A percentile compares a stretch with the other conserved stretches of the same genome.
Conservation (phyloP, 2,113 vertebrate genomes). For the Tachycineta bicolor region DNA sequence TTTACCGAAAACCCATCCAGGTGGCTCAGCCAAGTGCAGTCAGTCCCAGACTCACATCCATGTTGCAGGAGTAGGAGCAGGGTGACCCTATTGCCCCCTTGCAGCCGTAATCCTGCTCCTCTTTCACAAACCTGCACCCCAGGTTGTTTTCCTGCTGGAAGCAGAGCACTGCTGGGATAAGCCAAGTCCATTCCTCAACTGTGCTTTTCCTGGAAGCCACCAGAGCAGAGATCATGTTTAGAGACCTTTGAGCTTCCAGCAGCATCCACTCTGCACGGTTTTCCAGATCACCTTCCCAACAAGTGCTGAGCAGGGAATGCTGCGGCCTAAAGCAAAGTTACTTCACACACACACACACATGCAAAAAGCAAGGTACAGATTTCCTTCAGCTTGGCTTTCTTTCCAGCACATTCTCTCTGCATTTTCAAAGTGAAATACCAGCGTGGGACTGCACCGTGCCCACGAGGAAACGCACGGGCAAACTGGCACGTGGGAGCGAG, state of each 20-base stretch:
- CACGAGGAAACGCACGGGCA: not conserved
- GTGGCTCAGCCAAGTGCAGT: not conserved
- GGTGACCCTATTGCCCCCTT: not conserved
- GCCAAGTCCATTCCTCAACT: not conserved
- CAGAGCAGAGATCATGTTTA: fast-evolving
- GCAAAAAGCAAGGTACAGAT: not conserved
- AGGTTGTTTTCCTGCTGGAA: not conserved
- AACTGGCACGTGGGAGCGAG: not conserved
- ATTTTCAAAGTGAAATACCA: not conserved
- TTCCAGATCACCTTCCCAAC: not conserved
- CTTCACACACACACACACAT: not conserved
- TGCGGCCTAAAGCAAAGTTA: not conserved
- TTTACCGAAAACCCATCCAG: not conserved
- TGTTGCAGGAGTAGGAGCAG: not conserved
- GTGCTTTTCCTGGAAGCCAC: not conserved
- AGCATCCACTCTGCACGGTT: not conserved
- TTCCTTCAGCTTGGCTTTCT: not conserved
- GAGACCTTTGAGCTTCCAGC: not conserved
- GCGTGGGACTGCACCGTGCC: not conserved
- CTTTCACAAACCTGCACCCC: not conserved
- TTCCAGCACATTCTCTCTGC: not conserved
- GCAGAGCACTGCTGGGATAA: not conserved
- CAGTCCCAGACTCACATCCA: not conserved
- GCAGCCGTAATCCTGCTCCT: not conserved
- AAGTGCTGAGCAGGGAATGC: not conserved